Evolutionary conservation across 2,113 vertebrate genomes (phyloP).

Genomic region (Globicephala melas): DNA sequence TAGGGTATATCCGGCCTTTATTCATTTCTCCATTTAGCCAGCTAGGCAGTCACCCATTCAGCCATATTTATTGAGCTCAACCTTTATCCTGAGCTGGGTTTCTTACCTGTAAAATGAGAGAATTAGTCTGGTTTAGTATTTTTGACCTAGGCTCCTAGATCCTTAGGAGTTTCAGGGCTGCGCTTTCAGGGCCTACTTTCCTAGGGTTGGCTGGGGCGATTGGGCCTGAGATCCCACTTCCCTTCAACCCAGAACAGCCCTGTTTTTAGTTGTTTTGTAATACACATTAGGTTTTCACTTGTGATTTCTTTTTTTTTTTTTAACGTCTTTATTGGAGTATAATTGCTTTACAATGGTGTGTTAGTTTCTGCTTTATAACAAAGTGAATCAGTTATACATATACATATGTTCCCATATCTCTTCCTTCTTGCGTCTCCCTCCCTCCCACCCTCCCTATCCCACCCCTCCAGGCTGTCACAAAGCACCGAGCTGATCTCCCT

Average conservation of each 20-base stretch:
- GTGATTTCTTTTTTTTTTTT: background rate
- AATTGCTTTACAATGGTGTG: too few species aligned
- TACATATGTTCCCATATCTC: too few species aligned
- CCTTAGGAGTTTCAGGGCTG: background rate
- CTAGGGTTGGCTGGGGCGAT: rapidly evolving
- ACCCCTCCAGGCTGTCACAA: too few species aligned
- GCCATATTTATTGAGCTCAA: background rate
- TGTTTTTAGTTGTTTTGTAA: background rate
- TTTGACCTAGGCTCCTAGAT: background rate
- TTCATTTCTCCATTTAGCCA: background rate
- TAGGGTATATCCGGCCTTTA: background rate
- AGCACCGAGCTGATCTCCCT: too few species aligned
- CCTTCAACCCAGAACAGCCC: background rate
- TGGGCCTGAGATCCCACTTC: background rate
- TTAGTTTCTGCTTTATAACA: too few species aligned
- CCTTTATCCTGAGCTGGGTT: background rate
- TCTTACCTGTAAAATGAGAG: background rate
- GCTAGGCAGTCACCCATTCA: background rate
- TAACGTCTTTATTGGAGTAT: too few species aligned
- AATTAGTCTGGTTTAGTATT: background rate
- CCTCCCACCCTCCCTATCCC: too few species aligned
- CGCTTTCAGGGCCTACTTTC: background rate
- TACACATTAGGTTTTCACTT: background rate
- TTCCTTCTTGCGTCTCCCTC: too few species aligned
- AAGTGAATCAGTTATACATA: too few species aligned